Evolutionary conservation across 2,113 vertebrate species (phyloP).

Genomic region (Chaenogobius annularis): DNA sequence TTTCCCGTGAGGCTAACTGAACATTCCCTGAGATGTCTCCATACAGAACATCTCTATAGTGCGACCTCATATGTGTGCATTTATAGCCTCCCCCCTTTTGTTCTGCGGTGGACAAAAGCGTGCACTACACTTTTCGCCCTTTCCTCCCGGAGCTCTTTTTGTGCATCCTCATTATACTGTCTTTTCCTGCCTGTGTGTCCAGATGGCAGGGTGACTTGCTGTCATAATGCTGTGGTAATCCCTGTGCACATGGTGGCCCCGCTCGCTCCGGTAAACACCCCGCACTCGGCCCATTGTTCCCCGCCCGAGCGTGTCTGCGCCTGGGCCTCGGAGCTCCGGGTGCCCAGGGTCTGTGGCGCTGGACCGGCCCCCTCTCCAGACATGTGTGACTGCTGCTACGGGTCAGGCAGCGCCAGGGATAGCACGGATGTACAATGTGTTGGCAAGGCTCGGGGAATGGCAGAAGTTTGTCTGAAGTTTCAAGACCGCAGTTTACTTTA

Average conservation of each 20-base stretch:
- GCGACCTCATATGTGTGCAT: background rate
- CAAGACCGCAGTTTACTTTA: slow-evolving; percentile 2
- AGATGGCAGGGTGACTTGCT: slow-evolving; percentile 70
- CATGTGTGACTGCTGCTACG: slow-evolving; percentile 8
- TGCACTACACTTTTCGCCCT: slow-evolving; percentile 27
- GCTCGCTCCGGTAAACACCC: slow-evolving; percentile 50
- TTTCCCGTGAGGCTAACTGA: background rate
- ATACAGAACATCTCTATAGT: background rate
- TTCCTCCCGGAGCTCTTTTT: slow-evolving; percentile 33
- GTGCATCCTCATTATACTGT: slow-evolving; percentile 52
- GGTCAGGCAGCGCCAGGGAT: slow-evolving; percentile 18
- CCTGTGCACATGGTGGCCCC: slow-evolving; percentile 69
- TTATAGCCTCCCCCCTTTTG: slow-evolving; percentile 30
- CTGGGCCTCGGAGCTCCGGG: slow-evolving; percentile 2
- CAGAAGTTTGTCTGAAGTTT: background rate
- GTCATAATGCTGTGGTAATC: slow-evolving; percentile 70
- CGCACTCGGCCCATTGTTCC: slow-evolving; percentile 63
- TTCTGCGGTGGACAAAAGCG: slow-evolving; percentile 24
- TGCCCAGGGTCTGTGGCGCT: slow-evolving; percentile 14
- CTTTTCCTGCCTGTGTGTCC: slow-evolving; percentile 54
- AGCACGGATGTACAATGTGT: slow-evolving; percentile 8
- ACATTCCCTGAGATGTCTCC: background rate
- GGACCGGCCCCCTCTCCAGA: slow-evolving; percentile 29
- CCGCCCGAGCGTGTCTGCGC: slow-evolving; percentile 37
- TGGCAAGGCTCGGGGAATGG: background rate